Evolutionary conservation across 2,797 vertebrate species (phyloP), one percentile per base, ranked within the genome.

Genomic region (Champsocephalus esox): DNA sequence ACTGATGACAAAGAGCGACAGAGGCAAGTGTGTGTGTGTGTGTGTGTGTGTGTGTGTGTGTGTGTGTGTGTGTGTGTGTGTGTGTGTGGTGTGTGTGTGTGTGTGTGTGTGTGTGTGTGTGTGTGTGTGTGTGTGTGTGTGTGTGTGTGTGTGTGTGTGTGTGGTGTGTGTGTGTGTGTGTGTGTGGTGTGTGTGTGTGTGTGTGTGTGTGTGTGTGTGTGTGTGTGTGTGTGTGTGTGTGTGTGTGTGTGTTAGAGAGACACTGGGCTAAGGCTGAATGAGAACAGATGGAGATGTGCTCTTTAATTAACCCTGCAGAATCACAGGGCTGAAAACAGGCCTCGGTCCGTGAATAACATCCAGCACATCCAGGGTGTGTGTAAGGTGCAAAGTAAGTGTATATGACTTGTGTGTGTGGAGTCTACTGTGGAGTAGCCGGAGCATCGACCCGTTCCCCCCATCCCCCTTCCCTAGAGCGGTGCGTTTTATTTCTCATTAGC

Each of bases 401-500:
- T 87, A 77, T 72, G 70, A 82, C 69, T 73, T 78, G 63, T 55
- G 65, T 75, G 72, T 77, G 72, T 77, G 74, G 72, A 80, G 80
- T 83, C 84, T 77, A 56, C 84, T 83, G 84, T 82, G 86, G 84
- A 92, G 90, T 92, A 93, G 92, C 92, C 92, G 56, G 89, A 90
- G 92, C 89, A 91, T 92, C 90, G 91, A 94, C 93, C 94, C 92
- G 8, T 83, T 80, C 87, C 81, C 83, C 84, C 89, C 91, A 90
- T 84, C 91, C 88, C 81, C 90, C 90, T 91, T 92, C 91, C 90
- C 91, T 77, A 84, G 90, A 92, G 90, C 89, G 50, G 89, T 83
- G 78, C 93, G 94, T 95, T 96, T 96, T 95, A 96, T 96, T 96
- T 96, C 95, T 95, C 95, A 96, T 96, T 96, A 96, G 95, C 77